A percentile compares a stretch with the other conserved stretches of the same genome.
Evolutionary conservation across 2,888 invertebrate genomes (phyloP).

Genomic region (Orthonychiurus folsomi): DNA sequence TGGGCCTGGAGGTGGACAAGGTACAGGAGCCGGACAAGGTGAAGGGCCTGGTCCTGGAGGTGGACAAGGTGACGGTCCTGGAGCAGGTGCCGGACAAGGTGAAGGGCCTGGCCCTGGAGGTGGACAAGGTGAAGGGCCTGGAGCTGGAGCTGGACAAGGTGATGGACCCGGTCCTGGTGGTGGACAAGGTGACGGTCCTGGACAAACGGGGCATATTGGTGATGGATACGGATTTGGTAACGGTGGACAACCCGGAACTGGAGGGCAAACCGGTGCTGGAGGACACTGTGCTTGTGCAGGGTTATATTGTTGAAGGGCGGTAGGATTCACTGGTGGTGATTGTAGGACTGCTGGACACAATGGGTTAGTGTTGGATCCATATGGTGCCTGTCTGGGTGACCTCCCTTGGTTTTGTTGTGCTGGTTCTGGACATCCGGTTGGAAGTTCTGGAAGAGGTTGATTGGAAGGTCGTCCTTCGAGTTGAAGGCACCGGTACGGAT

Average conservation of each 20-base stretch:
- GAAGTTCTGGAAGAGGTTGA: background rate
- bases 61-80: background rate
- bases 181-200: slow-evolving; percentile 1
- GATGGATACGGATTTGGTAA: background rate
- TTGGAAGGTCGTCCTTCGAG: background rate
- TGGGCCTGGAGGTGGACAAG: background rate
- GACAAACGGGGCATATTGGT: background rate
- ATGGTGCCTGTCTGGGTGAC: background rate
- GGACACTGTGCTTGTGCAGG: no score
- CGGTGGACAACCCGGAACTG: background rate
- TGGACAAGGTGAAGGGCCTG: background rate
- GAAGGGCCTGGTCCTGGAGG: background rate
- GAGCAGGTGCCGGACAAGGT: background rate
- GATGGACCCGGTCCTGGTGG: background rate
- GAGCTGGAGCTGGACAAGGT: background rate
- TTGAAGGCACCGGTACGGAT: background rate
- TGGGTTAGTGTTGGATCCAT: background rate
- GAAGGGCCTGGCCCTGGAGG: background rate
- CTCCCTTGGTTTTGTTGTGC: background rate
- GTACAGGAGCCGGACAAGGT: slow-evolving; percentile 2
- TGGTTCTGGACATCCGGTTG: background rate
- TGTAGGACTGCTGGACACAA: background rate
- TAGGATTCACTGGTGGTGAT: background rate
- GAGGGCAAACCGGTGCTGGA: background rate
- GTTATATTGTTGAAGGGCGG: no score